Evolutionary conservation across 2,888 invertebrate genomes (phyloP), one percentile per base, ranked within the genome.

Genomic region (Hydrotaea cyrtoneurina): DNA sequence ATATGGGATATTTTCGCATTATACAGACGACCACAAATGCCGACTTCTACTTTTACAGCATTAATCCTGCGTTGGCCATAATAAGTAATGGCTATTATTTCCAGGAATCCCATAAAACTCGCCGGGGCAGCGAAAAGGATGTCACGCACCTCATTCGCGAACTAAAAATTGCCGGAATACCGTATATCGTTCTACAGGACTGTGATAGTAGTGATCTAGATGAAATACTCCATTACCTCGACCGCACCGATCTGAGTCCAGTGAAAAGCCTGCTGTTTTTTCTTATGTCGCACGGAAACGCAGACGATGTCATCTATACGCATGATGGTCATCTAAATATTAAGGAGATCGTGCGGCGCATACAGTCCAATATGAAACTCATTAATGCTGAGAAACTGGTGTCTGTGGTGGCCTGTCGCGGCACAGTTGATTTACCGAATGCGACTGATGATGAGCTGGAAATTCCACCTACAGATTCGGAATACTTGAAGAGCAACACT

Each of bases 61-160:
- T 82, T n/a, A 82, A 79, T 57, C 78, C 82, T 7, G 71, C 75
- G 5, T 55, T 82, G 55, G 75, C 78, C 5, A 72, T 82, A 46
- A 72, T 79, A 7, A 82, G 62, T 15, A 82, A 79, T 46, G 62
- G 71, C 31, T 76, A 82, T 21, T 55, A 72, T 46, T 82, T 79
- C 64, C 17, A 15, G 0, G 55, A 13, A 57, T 0, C 15, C 11
- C 3, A 50, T 2, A n/a, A 13, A n/a, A 57, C 13, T 1, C 43
- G 78, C n/a, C 23, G 64, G 7, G 78, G 82, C 43, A 76, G 78
- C 55, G 59, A 82, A 4, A 62, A 75, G 10, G 75, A 82, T 64
- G 74, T 82, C 0, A 21, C 50, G 0, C 43, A 46, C 13, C 11
- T 82, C n/a, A 43, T 78, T 21, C 21, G 75, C 0, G 75, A 59